phyloP scores from a whole-genome alignment of 2,797 vertebrate species.

The Discoglossus pictus region DNA sequence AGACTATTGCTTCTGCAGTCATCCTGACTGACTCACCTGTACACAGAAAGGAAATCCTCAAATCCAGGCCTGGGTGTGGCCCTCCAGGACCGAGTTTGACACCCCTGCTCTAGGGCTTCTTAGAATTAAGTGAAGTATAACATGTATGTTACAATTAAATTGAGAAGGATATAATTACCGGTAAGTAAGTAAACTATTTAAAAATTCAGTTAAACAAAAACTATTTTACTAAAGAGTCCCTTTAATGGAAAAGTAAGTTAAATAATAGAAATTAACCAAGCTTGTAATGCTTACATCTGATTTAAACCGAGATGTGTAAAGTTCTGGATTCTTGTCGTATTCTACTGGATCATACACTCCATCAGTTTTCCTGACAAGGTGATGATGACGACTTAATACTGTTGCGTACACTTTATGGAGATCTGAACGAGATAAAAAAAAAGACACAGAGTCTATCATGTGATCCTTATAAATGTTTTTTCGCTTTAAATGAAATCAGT shows the following conservation, averaged over 20 bases:
- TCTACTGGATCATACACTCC: slow-evolving; percentile 86
- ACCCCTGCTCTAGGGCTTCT: too few relatives aligned
- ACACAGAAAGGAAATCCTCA: too few relatives aligned
- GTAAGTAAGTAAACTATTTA: too few relatives aligned
- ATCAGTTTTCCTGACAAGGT: slow-evolving; percentile 89
- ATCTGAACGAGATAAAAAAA: slow-evolving; percentile 70
- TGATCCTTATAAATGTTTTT: background rate
- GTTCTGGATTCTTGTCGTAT: slow-evolving; percentile 88
- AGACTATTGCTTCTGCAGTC: too few relatives aligned
- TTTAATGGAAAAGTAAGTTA: slow-evolving; percentile 1
- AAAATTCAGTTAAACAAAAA: too few relatives aligned
- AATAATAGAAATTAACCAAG: slow-evolving; percentile 15
- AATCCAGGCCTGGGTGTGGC: too few relatives aligned
- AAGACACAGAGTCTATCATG: background rate
- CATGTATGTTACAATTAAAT: too few relatives aligned
- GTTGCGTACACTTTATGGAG: slow-evolving; percentile 90
- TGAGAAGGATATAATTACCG: too few relatives aligned
- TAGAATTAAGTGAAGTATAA: too few relatives aligned
- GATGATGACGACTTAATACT: slow-evolving; percentile 93
- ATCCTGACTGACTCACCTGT: too few relatives aligned
- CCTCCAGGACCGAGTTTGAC: too few relatives aligned
- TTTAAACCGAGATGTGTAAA: slow-evolving; percentile 90
- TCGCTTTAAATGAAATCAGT: slow-evolving; percentile 18
- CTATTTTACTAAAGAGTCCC: too few relatives aligned
- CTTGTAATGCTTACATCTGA: slow-evolving; percentile 80